These are phyloP conservation scores for Cordilura impudica DNA, from an alignment of 2,888 invertebrate species.

Conservation along the genomic window DNA sequence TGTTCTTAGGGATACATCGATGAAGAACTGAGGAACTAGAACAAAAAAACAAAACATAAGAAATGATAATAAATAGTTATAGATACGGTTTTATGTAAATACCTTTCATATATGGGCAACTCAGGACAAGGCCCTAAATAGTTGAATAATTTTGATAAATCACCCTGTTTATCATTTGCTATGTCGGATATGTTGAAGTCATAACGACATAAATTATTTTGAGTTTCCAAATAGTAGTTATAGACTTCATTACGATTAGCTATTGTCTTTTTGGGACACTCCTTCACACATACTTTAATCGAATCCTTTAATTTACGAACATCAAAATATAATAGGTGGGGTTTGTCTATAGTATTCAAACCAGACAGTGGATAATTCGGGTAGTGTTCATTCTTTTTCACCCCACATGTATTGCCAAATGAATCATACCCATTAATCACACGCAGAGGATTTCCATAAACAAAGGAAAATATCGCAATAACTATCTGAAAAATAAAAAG, in stretches of 20 bases:
- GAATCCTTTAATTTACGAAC: conserved; percentile 86
- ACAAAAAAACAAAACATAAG: conserved; percentile 43
- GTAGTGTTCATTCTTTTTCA: conserved; percentile 86
- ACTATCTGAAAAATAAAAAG: conserved; percentile 83
- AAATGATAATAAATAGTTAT: conserved; percentile 42
- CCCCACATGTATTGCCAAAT: conserved; percentile 96
- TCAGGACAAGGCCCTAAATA: conserved; percentile 87
- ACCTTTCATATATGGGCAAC: conserved; percentile 88
- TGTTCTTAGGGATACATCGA: conserved; percentile 90
- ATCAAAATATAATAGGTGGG: conserved; percentile 91
- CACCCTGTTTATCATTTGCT: conserved; percentile 76
- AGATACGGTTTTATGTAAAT: conserved; percentile 41
- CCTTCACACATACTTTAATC: conserved; percentile 91
- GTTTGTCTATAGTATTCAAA: conserved; percentile 87
- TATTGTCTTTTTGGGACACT: conserved; percentile 87
- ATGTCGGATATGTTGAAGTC: conserved; percentile 81
- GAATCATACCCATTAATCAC: conserved; percentile 95
- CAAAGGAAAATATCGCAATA: conserved; percentile 91
- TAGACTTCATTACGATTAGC: conserved; percentile 83
- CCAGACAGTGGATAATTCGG: conserved; percentile 88
- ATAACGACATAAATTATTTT: conserved; percentile 88
- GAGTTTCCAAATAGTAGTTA: conserved; percentile 85
- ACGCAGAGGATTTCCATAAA: conserved; percentile 91
- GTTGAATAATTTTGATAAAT: conserved; percentile 75
- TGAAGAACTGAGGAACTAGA: conserved; percentile 87